Base-by-base conservation (phyloP, 2,113 vertebrate species). In the Euleptes europaea region DNA sequence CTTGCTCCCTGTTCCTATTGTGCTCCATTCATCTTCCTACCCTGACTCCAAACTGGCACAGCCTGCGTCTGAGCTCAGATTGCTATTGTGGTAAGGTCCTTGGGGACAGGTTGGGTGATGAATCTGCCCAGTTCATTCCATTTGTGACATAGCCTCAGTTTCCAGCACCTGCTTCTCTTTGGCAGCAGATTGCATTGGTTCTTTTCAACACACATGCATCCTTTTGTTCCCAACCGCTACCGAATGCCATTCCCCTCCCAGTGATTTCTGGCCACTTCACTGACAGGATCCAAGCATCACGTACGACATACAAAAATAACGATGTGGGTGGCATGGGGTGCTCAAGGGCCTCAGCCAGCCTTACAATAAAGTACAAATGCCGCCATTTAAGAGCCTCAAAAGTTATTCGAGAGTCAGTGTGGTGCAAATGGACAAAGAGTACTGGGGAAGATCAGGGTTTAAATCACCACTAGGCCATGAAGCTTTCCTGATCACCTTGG, bases 71-170 rank as follows among this genome's bases (percentile, higher is more conserved):
- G 42, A 51, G 80, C 80, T 78, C 54, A 65, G 81, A 33, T 54
- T 71, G 26, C 81, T 72, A 57, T 72, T 79, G 69, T 28, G 44
- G 54, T 72, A 42, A 78, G 26, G 8, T 28, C 72, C 74, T 49
- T 28, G 80, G 75, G 86, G 75, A 87, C 54, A n/a, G 33, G 19
- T 47, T 71, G 80, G 86, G 80, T 54, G 80, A 83, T 78, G 85
- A 78, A 69, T 51, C 81, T 13, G 4, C 67, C 51, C 67, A 42
- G 76, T 7, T 73, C 75, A 54, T 66, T 73, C 75, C 67, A 73
- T 78, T 65, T 72, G 75, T 65, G 19, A 78, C 75, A 72, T 67
- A 73, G 44, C 54, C 66, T 83, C 26, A 19, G 40, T 72, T 78
- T 87, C 67, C 75, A 49, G 67, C 67, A 73, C 67, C 81, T 79